Evolutionary conservation across 2,888 invertebrate genomes (phyloP), one percentile per base, ranked within the genome.

Genomic region (Lasioglossum zephyrum): DNA sequence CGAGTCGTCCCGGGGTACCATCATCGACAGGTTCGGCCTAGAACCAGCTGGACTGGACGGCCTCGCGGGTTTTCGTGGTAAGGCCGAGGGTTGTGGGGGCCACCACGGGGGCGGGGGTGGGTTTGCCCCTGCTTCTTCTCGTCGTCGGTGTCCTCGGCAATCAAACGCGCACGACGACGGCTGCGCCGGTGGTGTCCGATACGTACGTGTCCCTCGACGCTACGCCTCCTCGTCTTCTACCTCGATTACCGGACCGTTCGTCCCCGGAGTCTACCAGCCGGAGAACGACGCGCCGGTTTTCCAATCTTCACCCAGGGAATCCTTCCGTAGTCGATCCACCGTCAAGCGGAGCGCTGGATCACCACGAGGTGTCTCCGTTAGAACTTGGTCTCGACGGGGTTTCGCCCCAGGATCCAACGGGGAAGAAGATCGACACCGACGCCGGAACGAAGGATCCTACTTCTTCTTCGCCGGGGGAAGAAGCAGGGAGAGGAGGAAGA

Each of bases 51-150:
- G 87, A 91, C 85, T 88, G 88, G 91, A 91, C 90, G 88, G 87
- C 78, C 88, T 92, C 89, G 86, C 88, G 90, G 89, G 89, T 89
- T 90, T 85, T 93, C 86, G 91, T 89, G 91, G 91, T 90, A 88
- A 87, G 91, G 92, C 91, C 91, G 93, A 91, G 92, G 91, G 89
- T 92, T 92, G 92, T 91, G 92, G 89, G 92, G 91, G 92, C 92
- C 93, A 93, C 93, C 93, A 93, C 94, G 93, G 94, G 93, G 94
- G 91, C 93, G 93, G 93, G 94, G 93, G 93, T 93, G 93, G 93
- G 91, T 85, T 90, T 93, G 89, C 92, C 93, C 93, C 93, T 94
- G 94, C 93, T 94, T 92, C 91, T 94, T 92, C 92, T 93, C 92
- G 92, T 93, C 92, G 92, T 93, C 92, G 93, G 91, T 91, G 91